Evolutionary conservation across 2,797 vertebrate genomes (phyloP).

Genomic region (Hyperoplus immaculatus): DNA sequence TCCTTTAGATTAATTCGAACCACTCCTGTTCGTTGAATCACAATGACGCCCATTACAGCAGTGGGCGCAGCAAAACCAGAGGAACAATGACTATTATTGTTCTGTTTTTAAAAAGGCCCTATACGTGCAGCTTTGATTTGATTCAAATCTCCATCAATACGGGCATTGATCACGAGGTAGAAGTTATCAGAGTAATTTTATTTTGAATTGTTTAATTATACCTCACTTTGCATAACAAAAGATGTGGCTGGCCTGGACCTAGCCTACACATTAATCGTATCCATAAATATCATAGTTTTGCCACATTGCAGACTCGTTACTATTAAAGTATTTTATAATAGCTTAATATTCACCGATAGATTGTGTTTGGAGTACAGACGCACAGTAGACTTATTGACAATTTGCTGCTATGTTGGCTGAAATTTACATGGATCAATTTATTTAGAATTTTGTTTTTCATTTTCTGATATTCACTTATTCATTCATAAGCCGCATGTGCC

Average conservation of each 20-base stretch:
- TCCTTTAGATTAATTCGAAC: conserved; percentile 68
- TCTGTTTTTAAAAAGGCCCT: not conserved
- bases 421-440: not conserved
- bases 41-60: conserved; percentile 52
- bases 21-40: conserved; percentile 67
- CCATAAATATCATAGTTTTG: not conserved
- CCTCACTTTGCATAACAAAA: conserved; percentile 6
- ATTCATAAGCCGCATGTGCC: not conserved
- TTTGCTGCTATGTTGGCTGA: not conserved
- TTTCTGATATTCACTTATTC: no score
- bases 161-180: conserved; percentile 24
- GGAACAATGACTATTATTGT: conserved; percentile 27
- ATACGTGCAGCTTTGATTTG: conserved; percentile 14
- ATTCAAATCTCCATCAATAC: conserved; percentile 1
- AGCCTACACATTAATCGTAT: not conserved
- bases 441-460: no score
- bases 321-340: not conserved
- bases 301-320: not conserved
- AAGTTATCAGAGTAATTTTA: conserved; percentile 5
- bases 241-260: not conserved
- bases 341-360: not conserved
- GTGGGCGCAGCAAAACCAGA: conserved; percentile 21
- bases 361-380: not conserved
- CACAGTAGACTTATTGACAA: not conserved
- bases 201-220: not conserved